Conservation (phyloP, 2,113 vertebrate genomes). For the Muntiacus muntjak region DNA sequence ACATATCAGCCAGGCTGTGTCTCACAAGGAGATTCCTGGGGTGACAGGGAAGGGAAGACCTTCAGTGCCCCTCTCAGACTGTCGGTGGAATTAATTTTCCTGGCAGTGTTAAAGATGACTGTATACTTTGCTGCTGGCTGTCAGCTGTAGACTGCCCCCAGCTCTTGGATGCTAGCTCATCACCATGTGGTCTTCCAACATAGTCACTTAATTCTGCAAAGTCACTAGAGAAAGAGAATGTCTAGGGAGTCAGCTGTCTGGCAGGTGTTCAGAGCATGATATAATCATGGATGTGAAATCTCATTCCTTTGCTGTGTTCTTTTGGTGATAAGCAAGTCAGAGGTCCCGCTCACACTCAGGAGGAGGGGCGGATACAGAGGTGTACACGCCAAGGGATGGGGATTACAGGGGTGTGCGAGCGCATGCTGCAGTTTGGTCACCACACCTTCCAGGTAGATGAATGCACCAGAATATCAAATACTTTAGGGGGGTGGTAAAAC, state of each 20-base stretch:
- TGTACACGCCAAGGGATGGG: neutral
- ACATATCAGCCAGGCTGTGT: rapidly evolving
- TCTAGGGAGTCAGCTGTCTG: neutral
- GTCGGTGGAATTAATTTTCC: neutral
- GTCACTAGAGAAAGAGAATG: neutral
- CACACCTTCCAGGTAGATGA: too few species aligned
- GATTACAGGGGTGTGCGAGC: neutral
- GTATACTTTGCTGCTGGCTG: neutral
- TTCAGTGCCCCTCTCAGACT: too few species aligned
- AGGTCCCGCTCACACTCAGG: neutral
- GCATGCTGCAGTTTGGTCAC: too few species aligned
- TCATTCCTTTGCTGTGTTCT: neutral
- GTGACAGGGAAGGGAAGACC: neutral
- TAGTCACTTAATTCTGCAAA: neutral
- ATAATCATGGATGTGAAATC: neutral
- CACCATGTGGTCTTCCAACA: neutral
- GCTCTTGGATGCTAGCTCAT: neutral
- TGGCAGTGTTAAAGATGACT: neutral
- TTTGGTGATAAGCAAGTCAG: rapidly evolving
- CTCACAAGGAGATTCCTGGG: neutral
- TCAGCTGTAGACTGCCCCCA: neutral
- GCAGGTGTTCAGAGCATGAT: neutral
- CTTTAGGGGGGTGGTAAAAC: neutral
- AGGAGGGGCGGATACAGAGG: neutral
- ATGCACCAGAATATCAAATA: neutral